phyloP scores from a whole-genome alignment of 2,888 invertebrate genomes.

The Oscheius sp. region DNA sequence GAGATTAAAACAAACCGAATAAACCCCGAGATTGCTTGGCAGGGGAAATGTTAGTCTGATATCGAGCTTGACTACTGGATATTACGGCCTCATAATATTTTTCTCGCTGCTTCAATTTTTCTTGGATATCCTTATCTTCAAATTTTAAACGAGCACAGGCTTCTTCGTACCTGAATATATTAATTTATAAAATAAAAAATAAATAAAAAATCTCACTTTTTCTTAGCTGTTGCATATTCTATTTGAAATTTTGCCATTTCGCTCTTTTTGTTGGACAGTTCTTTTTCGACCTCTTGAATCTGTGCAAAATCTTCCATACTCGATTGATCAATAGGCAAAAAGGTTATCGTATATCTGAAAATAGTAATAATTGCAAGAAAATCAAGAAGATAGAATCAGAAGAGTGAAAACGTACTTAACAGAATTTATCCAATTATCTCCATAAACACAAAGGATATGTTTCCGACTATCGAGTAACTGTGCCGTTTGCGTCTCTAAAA shows the following conservation, averaged over 20 bases:
- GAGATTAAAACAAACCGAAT: conserved; percentile 42
- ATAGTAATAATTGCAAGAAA: not conserved
- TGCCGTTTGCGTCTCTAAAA: conserved; percentile 65
- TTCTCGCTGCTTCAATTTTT: conserved; percentile 61
- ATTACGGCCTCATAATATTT: conserved; percentile 65
- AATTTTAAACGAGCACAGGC: conserved; percentile 62
- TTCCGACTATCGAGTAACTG: conserved; percentile 65
- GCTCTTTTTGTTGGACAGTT: conserved; percentile 63
- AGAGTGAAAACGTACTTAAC: conserved; percentile 52
- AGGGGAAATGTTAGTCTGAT: conserved; percentile 42
- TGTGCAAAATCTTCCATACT: conserved; percentile 51
- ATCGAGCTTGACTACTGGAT: conserved; percentile 40
- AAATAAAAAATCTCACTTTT: conserved; percentile 51
- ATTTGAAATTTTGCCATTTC: conserved; percentile 71
- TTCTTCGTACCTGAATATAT: conserved; percentile 61
- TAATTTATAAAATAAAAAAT: conserved; percentile 8
- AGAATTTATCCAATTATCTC: conserved; percentile 73
- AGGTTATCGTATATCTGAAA: conserved; percentile 65
- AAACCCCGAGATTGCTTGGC: conserved; percentile 46
- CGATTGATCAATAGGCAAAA: conserved; percentile 61
- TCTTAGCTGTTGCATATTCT: conserved; percentile 70
- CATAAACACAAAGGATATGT: conserved; percentile 72
- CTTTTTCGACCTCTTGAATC: conserved; percentile 47
- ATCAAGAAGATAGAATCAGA: not conserved
- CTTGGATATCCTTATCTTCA: conserved; percentile 65